Evolutionary conservation across 2,797 vertebrate species (phyloP).

Genomic region (Podarcis siculus): DNA sequence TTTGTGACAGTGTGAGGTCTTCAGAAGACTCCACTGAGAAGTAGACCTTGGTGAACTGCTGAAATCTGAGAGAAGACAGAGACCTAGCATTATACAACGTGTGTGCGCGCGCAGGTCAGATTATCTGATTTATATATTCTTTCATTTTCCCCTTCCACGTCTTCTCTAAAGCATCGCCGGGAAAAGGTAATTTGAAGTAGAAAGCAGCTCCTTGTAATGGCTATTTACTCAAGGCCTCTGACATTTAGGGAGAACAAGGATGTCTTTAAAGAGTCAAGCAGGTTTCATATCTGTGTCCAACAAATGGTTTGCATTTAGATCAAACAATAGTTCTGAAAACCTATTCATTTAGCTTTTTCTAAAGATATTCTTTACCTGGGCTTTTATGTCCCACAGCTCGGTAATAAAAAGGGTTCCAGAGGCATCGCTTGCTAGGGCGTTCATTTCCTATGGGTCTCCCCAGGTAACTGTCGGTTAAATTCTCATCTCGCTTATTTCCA

Average conservation of each 20-base stretch:
- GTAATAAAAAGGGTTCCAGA: neutral
- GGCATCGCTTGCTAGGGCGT: conserved; percentile 6
- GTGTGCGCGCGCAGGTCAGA: neutral
- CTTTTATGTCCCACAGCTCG: conserved; percentile 34
- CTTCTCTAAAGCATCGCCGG: conserved; percentile 1
- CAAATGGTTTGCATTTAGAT: conserved; percentile 17
- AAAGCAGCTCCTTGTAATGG: conserved; percentile 17
- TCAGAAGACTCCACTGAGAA: neutral
- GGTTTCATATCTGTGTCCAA: conserved; percentile 8
- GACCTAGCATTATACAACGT: neutral
- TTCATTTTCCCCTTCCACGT: conserved; percentile 10
- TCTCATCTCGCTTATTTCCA: conserved; percentile 45
- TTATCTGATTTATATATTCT: neutral
- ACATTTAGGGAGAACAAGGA: conserved; percentile 12
- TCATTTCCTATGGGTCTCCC: neutral
- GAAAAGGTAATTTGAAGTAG: conserved; percentile 29
- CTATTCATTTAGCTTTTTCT: conserved; percentile 26
- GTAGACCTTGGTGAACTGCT: neutral
- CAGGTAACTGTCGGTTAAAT: conserved; percentile 50
- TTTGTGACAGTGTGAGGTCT: neutral
- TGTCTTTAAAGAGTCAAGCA: neutral
- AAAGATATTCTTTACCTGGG: conserved; percentile 16
- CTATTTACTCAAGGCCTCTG: conserved; percentile 13
- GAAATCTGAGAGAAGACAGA: neutral
- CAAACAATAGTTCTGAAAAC: conserved; percentile 39